Percentiles rank a stretch among this genome's conserved stretches.
Conservation (phyloP, 2,113 vertebrate species). For the Gobiocypris rarus region DNA sequence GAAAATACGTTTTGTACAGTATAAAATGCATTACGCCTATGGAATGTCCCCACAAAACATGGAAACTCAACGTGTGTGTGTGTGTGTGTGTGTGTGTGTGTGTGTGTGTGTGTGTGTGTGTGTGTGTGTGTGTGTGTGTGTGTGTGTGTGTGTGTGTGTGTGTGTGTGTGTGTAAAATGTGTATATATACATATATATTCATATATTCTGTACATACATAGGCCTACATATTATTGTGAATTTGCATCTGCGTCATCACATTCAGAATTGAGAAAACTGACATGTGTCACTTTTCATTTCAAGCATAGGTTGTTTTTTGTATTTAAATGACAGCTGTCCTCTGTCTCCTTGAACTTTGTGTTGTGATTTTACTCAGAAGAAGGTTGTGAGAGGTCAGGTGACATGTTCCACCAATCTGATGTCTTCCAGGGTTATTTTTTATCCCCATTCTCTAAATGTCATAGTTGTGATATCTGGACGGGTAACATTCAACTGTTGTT, state of each 20-base stretch:
- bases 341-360: slow-evolving; percentile 2
- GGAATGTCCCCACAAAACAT: no score
- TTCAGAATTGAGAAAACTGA: neutral
- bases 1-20: no score
- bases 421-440: slow-evolving; percentile 37
- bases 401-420: neutral
- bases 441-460: slow-evolving; percentile 52
- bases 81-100: no score
- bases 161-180: no score
- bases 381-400: slow-evolving; percentile 23
- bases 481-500: slow-evolving; percentile 53
- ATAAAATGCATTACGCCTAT: no score
- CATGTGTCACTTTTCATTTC: slow-evolving; percentile 14
- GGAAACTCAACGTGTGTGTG: no score
- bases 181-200: no score
- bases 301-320: neutral
- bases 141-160: no score
- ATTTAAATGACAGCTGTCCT: slow-evolving; percentile 28
- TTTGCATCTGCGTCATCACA: neutral
- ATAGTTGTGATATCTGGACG: slow-evolving; percentile 41
- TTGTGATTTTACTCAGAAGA: neutral
- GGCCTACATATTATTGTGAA: neutral
- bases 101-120: no score
- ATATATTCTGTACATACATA: neutral
- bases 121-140: no score